A percentile compares a stretch with the other conserved stretches of the same genome.
These are phyloP conservation scores for Acronicta leporina DNA, from an alignment of 2,888 invertebrate species.

Conservation along the genomic window DNA sequence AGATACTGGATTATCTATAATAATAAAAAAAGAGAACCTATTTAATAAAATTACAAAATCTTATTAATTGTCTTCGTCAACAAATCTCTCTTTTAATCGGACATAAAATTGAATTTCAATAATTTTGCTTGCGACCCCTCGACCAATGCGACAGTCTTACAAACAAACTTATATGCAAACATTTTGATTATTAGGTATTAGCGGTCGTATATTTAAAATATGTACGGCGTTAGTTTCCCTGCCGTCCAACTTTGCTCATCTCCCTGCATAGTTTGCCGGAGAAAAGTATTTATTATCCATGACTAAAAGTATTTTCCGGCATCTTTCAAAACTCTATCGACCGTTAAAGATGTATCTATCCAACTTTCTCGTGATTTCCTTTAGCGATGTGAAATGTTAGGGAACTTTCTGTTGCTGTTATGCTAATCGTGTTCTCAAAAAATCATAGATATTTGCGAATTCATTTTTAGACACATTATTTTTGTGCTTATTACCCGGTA, in stretches of 20 bases:
- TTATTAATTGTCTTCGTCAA: no score
- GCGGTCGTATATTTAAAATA: constrained; percentile 32
- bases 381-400: constrained; percentile 9
- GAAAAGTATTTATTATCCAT: constrained; percentile 69
- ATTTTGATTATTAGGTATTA: constrained; percentile 23
- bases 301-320: constrained; percentile 65
- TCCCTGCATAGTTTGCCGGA: constrained; percentile 60
- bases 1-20: no score
- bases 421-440: no score
- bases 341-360: constrained; percentile 76
- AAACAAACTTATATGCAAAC: background rate
- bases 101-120: no score
- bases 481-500: no score
- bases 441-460: no score
- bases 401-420: constrained; percentile 11
- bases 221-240: constrained; percentile 31
- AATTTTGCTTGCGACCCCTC: no score
- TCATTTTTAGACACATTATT: no score
- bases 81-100: no score
- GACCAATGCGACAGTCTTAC: no score
- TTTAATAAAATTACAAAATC: no score
- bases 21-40: no score
- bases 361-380: constrained; percentile 61
- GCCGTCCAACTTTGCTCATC: constrained; percentile 61
- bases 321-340: constrained; percentile 77